Evolutionary conservation across 2,888 invertebrate species (phyloP), one percentile per base, ranked within the genome.

Genomic region (Acrobeloides nanus): DNA sequence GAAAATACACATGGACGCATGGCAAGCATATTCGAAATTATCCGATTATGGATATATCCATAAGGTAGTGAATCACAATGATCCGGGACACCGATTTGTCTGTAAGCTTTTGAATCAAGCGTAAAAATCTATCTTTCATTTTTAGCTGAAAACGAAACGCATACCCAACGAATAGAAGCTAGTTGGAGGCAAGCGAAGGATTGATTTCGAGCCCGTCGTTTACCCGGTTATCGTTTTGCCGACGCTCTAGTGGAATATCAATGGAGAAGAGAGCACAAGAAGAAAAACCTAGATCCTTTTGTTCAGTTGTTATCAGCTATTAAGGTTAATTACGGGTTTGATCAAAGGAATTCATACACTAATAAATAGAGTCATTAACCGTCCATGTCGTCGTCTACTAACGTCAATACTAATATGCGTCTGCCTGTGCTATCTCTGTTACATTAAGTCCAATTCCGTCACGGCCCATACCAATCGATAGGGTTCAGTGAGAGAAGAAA

Each of bases 101-200:
- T 21, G 35, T 34, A 10, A 23, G 35, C 24, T 32, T 32, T 4
- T 4, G 18, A 32, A 32, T 17, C 32, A 17, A 32, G 18, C 17
- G 17, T 32, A n/a, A n/a, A n/a, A 32, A 32, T 32, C 17, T 32
- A 32, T 17, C 18, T 17, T n/a, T 37, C n/a, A 12, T 21, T 38
- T 38, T 15, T 5, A 38, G 38, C 38, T 15, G 18, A 29, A 21
- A 26, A 38, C 32, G 38, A 26, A 38, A 38, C 32, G 18, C 38
- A 38, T 18, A 38, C 38, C 24, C 38, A 38, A 38, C 31, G 38
- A 38, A 38, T 38, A 38, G 38, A 38, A 38, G 38, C 38, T 15
- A 38, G 32, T 18, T 38, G 38, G 38, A 38, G 38, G 38, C 38
- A 17, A 15, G 38, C 38, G 24, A 38, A 38, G 5, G 38, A 38